Conservation (phyloP, 2,888 invertebrate genomes). For the Sisyra terminalis region DNA sequence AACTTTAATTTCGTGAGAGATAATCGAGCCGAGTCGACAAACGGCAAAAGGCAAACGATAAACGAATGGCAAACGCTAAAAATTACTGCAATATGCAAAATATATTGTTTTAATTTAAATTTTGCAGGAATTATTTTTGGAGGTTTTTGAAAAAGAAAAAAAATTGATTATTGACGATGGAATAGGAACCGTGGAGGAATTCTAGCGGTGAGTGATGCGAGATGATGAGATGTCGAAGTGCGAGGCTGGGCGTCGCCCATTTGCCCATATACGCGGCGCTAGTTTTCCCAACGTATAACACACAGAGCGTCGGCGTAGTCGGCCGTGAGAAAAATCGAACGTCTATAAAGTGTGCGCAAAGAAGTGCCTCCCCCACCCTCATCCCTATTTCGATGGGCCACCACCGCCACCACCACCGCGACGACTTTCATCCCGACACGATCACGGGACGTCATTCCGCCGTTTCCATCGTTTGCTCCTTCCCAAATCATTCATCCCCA, state of each 20-base stretch:
- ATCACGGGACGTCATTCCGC: slow-evolving; percentile 1
- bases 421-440: too few relatives aligned
- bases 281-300: not conserved
- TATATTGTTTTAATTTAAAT: slow-evolving; percentile 2
- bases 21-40: not conserved
- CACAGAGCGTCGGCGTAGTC: slow-evolving; percentile 6
- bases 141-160: slow-evolving; percentile 1
- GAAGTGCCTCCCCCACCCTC: slow-evolving; percentile 2
- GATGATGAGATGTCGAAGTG: not conserved
- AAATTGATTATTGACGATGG: not conserved
- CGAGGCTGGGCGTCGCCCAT: slow-evolving; percentile 8
- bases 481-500: not conserved
- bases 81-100: slow-evolving; percentile 3
- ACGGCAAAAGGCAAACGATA: slow-evolving; percentile 1
- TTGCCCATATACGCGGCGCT: not conserved
- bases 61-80: not conserved
- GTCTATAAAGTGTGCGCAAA: slow-evolving; percentile 10
- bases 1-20: too few relatives aligned
- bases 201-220: too few relatives aligned
- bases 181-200: not conserved
- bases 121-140: not conserved
- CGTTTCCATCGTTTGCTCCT: slow-evolving; percentile 1
- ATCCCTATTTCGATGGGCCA: not conserved
- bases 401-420: not conserved
- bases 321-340: slow-evolving; percentile 9